Evolutionary conservation across 1,140 invertebrate species (phyloP).

Genomic region (Homalodisca vitripennis): DNA sequence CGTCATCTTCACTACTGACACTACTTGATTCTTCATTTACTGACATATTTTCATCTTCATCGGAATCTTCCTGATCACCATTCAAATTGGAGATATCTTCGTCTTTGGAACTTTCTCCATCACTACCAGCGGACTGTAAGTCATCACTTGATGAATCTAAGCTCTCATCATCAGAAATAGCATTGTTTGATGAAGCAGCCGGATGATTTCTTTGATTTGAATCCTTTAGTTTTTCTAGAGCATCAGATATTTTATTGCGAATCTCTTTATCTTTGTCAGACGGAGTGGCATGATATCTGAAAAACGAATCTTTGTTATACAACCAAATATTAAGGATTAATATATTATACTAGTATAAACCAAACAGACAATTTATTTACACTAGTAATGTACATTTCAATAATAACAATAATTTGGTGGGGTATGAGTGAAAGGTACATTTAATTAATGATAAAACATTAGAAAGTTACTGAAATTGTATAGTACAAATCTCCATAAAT

Average conservation of each 20-base stretch:
- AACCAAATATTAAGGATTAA: too few species aligned
- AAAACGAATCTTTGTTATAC: too few species aligned
- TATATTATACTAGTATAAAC: too few species aligned
- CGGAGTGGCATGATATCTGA: constrained; percentile 28
- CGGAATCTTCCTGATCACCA: constrained; percentile 25
- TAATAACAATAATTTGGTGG: too few species aligned
- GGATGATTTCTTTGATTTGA: constrained; percentile 20
- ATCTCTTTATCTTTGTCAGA: constrained; percentile 39
- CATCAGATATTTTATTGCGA: constrained; percentile 36
- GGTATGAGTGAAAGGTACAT: too few species aligned
- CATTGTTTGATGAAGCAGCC: constrained; percentile 10
- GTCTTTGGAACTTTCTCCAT: constrained; percentile 49
- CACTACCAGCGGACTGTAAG: constrained; percentile 35
- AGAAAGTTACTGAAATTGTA: too few species aligned
- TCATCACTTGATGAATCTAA: constrained; percentile 37
- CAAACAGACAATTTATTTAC: too few species aligned
- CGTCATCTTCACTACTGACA: constrained; percentile 45
- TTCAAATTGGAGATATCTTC: constrained; percentile 43
- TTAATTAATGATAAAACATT: too few species aligned
- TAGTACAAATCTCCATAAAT: too few species aligned
- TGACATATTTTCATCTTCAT: constrained; percentile 27
- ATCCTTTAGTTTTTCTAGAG: constrained; percentile 31
- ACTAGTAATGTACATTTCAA: too few species aligned
- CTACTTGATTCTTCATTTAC: constrained; percentile 42
- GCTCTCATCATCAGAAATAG: constrained; percentile 30